phyloP scores from a whole-genome alignment of 2,797 vertebrate species.

The Heliangelus exortis region DNA sequence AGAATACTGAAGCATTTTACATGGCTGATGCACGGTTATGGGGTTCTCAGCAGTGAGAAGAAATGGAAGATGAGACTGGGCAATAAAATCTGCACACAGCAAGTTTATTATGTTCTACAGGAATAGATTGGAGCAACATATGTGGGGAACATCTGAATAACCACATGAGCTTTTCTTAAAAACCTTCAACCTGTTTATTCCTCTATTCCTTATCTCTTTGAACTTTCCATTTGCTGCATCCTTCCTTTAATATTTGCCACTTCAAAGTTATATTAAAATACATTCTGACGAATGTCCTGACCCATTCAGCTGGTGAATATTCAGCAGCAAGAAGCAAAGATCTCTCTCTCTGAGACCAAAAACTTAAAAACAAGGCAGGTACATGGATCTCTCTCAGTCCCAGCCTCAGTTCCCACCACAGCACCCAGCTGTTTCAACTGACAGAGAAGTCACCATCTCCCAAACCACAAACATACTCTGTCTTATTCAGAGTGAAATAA shows the following conservation, averaged over 20 bases:
- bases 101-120: not conserved
- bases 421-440: constrained; percentile 47
- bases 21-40: rapidly evolving
- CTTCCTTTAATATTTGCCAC: not conserved
- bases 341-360: not conserved
- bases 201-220: not conserved
- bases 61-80: not conserved
- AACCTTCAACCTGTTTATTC: not conserved
- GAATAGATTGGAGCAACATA: not conserved
- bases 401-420: not conserved
- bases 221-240: not conserved
- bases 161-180: not conserved
- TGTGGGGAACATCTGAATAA: not conserved
- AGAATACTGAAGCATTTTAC: not conserved
- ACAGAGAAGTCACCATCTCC: constrained; percentile 31
- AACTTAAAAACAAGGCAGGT: not conserved
- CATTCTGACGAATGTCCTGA: not conserved
- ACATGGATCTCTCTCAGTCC: not conserved
- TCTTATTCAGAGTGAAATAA: constrained; percentile 44
- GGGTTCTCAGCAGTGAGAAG: not conserved
- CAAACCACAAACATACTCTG: constrained; percentile 31
- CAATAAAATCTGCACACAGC: not conserved
- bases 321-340: not conserved
- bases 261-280: not conserved
- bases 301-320: not conserved